A percentile compares a stretch with the other conserved stretches of the same genome.
phyloP scores from a whole-genome alignment of 2,113 vertebrate genomes.

The Saimiri boliviensis region DNA sequence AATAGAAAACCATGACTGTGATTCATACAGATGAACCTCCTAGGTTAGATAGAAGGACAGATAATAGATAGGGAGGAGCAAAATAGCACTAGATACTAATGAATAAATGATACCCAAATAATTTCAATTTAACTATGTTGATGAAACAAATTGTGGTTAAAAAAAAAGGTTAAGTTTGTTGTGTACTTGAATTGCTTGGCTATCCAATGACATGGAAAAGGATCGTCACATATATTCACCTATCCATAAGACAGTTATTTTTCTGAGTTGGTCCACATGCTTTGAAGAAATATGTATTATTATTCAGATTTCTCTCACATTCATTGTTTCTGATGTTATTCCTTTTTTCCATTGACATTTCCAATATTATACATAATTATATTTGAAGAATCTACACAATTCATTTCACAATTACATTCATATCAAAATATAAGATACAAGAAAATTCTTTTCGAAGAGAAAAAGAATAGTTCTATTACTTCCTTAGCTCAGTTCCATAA shows the following conservation, averaged over 20 bases:
- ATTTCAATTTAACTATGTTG: background rate
- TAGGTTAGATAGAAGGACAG: background rate
- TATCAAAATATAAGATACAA: background rate
- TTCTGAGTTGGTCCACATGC: background rate
- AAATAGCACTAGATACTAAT: background rate
- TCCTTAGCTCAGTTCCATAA: background rate
- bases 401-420: background rate
- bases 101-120: background rate
- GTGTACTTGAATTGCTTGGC: background rate
- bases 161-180: background rate
- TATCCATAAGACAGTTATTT: background rate
- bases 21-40: background rate
- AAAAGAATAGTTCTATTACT: background rate
- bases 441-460: background rate
- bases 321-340: background rate
- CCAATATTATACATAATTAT: background rate
- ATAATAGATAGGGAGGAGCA: background rate
- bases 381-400: background rate
- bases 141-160: background rate
- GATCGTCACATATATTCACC: background rate
- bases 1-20: background rate
- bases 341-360: background rate
- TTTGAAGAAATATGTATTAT: background rate
- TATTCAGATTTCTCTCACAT: background rate
- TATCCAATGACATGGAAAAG: background rate